Base-by-base conservation (phyloP, 2,888 invertebrate genomes). In the Pseudanteris insignis region DNA sequence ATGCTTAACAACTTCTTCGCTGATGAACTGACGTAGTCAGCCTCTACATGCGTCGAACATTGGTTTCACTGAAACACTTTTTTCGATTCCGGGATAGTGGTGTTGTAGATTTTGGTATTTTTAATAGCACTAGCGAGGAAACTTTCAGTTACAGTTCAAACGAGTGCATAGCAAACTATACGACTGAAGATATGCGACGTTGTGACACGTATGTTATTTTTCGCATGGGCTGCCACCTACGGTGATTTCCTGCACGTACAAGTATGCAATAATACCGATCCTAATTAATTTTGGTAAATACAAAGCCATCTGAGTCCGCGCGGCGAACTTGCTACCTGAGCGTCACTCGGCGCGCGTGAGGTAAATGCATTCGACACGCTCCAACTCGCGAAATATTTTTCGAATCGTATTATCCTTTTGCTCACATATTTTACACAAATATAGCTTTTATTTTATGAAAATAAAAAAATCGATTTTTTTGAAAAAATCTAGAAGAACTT, bases 21-120 rank as follows among this genome's bases (percentile, higher is more conserved):
- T 26, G 40, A 55, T 8, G 47, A 15, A 48, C 40, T 48, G 21
- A 36, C 44, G 13, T 46, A 54, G 7, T 57, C 57, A 21, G 48
- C 33, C 8, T 57, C 21, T 48, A 40, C 10, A 48, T 57, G 40
- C 7, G 1, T 2, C n/a, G 37, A 29, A 30, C 36, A 37, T 7
- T 37, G 28, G 9, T 37, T 47, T 21, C 47, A 36, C 10, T 37
- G 37, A 37, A 47, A 15, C 21, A 18, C 5, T 47, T 37, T 47
- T 29, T 34, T 13, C 21, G 21, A 24, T 28, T 2, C 14, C 6
- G 37, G 37, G 47, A 47, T 13, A 11, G 29, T 29, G 36, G 37
- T 24, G 30, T 4, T 37, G 29, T 47, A 11, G 9, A n/a, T 37
- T 47, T 47, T 13, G 47, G 37, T 37, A 47, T 47, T 47, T 36